phyloP scores from a whole-genome alignment of 1,140 invertebrate genomes.

The Aphelinus certus region DNA sequence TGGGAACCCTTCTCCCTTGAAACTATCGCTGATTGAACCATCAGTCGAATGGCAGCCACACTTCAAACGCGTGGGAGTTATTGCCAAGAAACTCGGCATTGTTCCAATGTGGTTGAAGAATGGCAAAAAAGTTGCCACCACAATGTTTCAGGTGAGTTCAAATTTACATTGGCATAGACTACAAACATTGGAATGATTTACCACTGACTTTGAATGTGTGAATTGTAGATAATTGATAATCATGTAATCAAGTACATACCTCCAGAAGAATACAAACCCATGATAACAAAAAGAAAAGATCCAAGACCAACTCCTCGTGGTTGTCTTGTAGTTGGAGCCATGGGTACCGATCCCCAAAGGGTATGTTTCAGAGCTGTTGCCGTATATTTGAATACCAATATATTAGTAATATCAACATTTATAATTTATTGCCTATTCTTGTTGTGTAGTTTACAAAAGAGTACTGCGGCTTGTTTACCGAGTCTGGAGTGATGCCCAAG shows the following conservation, averaged over 20 bases:
- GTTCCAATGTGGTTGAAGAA: constrained; percentile 92
- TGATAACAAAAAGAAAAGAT: constrained; percentile 57
- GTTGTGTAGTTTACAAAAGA: constrained; percentile 80
- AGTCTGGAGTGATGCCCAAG: constrained; percentile 91
- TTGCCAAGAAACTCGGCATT: constrained; percentile 93
- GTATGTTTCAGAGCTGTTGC: no score
- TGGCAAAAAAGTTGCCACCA: constrained; percentile 81
- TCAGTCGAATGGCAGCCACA: constrained; percentile 70
- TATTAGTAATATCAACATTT: neutral
- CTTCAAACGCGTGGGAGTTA: constrained; percentile 81
- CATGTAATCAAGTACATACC: constrained; percentile 93
- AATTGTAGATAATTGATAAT: constrained; percentile 87
- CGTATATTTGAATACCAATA: neutral
- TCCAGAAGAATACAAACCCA: constrained; percentile 80
- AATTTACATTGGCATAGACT: neutral
- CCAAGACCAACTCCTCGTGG: constrained; percentile 69
- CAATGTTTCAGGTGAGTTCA: constrained; percentile 82
- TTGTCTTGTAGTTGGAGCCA: constrained; percentile 87
- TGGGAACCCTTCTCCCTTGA: constrained; percentile 63
- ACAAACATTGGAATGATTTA: neutral
- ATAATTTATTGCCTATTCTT: neutral
- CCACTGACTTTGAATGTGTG: constrained; percentile 29
- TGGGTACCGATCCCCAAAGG: constrained; percentile 82
- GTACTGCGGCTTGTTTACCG: constrained; percentile 88
- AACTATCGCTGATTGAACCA: constrained; percentile 68